Conservation (phyloP, 2,888 invertebrate species). For the Nemurella pictetii region DNA sequence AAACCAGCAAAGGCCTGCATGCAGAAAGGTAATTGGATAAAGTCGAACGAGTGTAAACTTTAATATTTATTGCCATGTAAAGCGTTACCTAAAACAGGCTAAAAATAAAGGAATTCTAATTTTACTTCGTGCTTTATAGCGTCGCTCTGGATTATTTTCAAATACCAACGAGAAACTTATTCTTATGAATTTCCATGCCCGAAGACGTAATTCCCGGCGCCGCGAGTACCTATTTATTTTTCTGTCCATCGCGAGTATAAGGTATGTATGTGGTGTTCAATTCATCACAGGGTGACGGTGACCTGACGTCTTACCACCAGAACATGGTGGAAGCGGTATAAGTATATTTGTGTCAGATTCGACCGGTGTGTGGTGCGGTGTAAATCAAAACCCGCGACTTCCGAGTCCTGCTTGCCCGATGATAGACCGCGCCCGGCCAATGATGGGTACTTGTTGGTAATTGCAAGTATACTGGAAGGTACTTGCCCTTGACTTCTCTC, state of each 20-base stretch:
- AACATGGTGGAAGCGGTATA: not conserved
- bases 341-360: not conserved
- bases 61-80: not conserved
- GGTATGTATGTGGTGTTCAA: not conserved
- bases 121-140: not conserved
- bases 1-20: not conserved
- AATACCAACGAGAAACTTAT: not conserved
- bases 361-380: not conserved
- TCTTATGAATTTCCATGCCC: not conserved
- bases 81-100: not conserved
- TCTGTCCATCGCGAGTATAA: not conserved
- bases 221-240: not conserved
- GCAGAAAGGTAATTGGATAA: not conserved
- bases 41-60: not conserved
- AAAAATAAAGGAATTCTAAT: not conserved
- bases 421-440: not conserved
- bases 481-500: not conserved
- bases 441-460: too few relatives aligned
- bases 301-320: not conserved
- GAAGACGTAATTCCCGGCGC: not conserved
- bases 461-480: too few relatives aligned
- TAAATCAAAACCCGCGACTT: not conserved
- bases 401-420: not conserved
- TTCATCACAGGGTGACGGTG: not conserved
- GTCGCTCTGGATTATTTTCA: not conserved